Percentiles rank a stretch among this genome's conserved stretches.
Conservation (phyloP, 2,888 invertebrate species). For the Macrosoma leucophasiata region DNA sequence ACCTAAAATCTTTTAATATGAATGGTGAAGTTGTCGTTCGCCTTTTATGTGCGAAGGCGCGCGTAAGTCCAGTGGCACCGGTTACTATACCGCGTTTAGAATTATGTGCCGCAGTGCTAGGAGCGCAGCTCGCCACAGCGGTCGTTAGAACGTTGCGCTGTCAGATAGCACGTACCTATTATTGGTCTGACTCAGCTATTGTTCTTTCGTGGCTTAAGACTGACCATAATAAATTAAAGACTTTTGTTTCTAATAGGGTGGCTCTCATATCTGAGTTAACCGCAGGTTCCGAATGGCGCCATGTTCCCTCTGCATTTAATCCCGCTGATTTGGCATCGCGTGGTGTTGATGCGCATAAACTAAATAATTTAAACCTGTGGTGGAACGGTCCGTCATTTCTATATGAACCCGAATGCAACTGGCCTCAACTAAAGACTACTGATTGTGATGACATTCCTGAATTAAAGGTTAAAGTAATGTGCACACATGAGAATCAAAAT, state of each 20-base stretch:
- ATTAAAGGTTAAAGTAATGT: not conserved
- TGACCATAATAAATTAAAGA: constrained; percentile 3
- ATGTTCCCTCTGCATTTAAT: constrained; percentile 11
- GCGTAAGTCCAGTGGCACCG: too few species aligned
- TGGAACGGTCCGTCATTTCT: constrained; percentile 17
- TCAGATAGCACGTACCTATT: too few species aligned
- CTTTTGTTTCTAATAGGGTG: constrained; percentile 8
- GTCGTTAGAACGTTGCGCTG: too few species aligned
- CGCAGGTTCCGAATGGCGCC: constrained; percentile 5
- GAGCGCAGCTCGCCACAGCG: too few species aligned
- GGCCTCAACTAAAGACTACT: too few species aligned
- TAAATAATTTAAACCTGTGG: constrained; percentile 7
- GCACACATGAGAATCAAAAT: constrained; percentile 7
- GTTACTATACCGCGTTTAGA: too few species aligned
- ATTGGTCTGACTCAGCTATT: too few species aligned
- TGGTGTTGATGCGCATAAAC: constrained; percentile 5
- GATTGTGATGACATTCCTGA: too few species aligned
- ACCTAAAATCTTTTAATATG: too few species aligned
- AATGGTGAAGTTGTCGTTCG: too few species aligned
- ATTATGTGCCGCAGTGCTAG: too few species aligned
- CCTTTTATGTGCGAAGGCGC: too few species aligned
- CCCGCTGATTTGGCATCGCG: constrained; percentile 17
- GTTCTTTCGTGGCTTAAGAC: constrained; percentile 28
- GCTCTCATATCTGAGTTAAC: constrained; percentile 8
- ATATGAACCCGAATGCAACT: not conserved